Evolutionary conservation across 2,797 vertebrate genomes (phyloP), one percentile per base, ranked within the genome.

Genomic region (Pelochelys cantorii): DNA sequence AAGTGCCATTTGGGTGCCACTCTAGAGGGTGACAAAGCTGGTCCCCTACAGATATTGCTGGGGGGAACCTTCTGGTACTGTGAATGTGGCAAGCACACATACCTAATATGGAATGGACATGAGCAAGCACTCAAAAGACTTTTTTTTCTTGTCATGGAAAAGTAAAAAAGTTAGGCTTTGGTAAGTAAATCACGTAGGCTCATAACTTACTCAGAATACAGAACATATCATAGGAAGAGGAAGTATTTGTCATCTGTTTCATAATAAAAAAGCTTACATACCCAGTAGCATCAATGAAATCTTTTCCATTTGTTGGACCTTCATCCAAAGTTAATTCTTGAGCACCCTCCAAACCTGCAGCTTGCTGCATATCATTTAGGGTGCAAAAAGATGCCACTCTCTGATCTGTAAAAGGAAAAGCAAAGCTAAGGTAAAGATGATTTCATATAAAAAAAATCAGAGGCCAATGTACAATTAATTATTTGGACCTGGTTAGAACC

Each of bases 301-400:
- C 98, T 53, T 98, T 98, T 95, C 98, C 98, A 82, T 98, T 98
- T 10, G 98, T 97, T 83, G 98, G 98, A 89, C 98, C 98, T 92
- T 99, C 98, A 65, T 98, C 98, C 95, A 99, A 97, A 91, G 98
- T 98, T 94, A 99, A 97, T 83, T 99, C 99, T 93, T 98, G 98
- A 7, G 98, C 93, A 92, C 98, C 98, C 94, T 99, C 98, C 97
- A 99, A 97, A 53, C 97, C 98, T 94, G 99, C 98, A 11, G 97
- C 98, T 65, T 98, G 98, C 95, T 99, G 99, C 98, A 99, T 98
- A 92, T 99, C 99, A 23, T 98, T 99, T 98, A 99, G 98, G 90
- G 99, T 99, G 96, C 99, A 99, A 98, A 99, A 99, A 85, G 99
- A 99, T 0, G 98, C 98, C 96, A 99, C 99, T 54, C 99, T 98